These are phyloP conservation scores for Falco biarmicus DNA, from an alignment of 2,797 vertebrate species.

Conservation along the genomic window DNA sequence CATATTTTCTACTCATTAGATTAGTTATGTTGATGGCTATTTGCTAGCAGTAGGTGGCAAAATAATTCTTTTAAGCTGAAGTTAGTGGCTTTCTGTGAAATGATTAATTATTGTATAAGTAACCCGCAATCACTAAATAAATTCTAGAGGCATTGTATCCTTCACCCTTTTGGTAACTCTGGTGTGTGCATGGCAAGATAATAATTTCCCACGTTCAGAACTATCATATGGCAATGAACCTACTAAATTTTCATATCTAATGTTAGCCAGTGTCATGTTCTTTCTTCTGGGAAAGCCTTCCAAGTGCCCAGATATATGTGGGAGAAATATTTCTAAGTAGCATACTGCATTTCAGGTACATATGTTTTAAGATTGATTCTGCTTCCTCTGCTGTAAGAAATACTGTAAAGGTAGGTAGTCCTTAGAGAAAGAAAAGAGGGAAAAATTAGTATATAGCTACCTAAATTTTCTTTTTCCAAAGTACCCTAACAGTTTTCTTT, in stretches of 20 bases:
- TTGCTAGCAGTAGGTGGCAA: not conserved
- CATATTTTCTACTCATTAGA: not conserved
- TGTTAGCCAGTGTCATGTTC: not conserved
- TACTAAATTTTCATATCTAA: not conserved
- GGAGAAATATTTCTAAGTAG: not conserved
- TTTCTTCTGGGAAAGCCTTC: not conserved
- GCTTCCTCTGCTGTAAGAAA: not conserved
- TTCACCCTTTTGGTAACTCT: not conserved
- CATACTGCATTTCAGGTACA: not conserved
- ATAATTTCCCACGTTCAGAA: not conserved
- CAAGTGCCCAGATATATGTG: not conserved
- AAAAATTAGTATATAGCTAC: not conserved
- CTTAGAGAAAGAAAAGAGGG: not conserved
- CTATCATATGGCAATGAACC: not conserved
- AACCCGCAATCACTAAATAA: not conserved
- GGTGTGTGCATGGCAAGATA: not conserved
- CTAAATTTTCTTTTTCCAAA: not conserved
- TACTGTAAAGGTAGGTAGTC: not conserved
- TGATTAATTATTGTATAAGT: not conserved
- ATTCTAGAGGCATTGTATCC: not conserved
- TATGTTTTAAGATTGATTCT: not conserved
- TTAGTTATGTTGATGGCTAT: not conserved
- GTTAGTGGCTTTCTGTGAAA: not conserved
- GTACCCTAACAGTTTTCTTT: not conserved
- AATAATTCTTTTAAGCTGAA: not conserved